Evolutionary conservation across 2,113 vertebrate species (phyloP), one percentile per base, ranked within the genome.

Genomic region (Paramisgurnus dabryanus): DNA sequence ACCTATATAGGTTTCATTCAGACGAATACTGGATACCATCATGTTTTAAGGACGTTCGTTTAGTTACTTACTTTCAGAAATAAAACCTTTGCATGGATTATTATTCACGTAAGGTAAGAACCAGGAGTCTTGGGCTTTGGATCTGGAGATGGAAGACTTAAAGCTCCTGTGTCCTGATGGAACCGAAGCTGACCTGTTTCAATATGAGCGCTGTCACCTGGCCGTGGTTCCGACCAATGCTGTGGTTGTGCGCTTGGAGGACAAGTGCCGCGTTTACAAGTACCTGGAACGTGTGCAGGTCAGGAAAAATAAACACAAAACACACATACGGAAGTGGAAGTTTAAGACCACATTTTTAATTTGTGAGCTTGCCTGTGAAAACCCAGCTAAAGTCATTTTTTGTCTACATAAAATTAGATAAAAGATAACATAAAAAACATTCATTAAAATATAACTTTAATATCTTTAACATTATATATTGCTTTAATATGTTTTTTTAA

Each of bases 111-210:
- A 84, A 94, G 93, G 92, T 79, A 93, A 89, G 69, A 93, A 94
- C 83, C 91, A 90, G 88, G 93, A 94, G 80, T 93, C 93, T 0
- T 94, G 93, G 93, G 93, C 92, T 6, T 75, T 93, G 88, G 93
- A 94, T 74, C 75, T 94, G 85, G 93, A 94, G 87, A 80, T 91
- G 83, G 93, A 94, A 80, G 93, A 94, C 86, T 84, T 94, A 67
- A 94, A 93, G 87, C 90, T 94, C 85, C 85, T 94, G 84, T 94
- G 93, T 73, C 91, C 93, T 15, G 92, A 94, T 41, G 93, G 93
- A 7, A 85, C 58, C 0, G 91, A 92, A 50, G 92, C 92, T 0
- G 82, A 84, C 17, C 89, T 89, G 67, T 85, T 88, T 0, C 89
- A 93, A 49, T 86, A 89, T 63, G 61, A 83, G 10, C 86, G 15